Percentiles rank a stretch among this genome's conserved stretches.
Evolutionary conservation across 2,888 invertebrate species (phyloP).

Genomic region (Tiphia femorata): DNA sequence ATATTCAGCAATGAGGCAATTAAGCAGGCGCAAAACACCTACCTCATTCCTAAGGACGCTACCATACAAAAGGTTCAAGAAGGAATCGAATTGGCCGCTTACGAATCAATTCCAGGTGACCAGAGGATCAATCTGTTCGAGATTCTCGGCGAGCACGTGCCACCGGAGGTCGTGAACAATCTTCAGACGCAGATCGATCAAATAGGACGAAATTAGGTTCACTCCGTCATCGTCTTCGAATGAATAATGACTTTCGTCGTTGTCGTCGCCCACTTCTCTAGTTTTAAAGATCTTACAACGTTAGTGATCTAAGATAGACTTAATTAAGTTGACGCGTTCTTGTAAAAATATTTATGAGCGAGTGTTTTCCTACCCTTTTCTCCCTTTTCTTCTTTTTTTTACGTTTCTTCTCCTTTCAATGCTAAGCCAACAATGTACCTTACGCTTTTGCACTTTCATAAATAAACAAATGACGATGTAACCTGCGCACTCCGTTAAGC

Average conservation of each 20-base stretch:
- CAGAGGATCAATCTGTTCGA: conserved; percentile 87
- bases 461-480: conserved; percentile 44
- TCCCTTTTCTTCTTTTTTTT: conserved; percentile 26
- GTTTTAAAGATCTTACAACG: conserved; percentile 4
- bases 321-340: conserved; percentile 3
- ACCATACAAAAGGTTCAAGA: conserved; percentile 90
- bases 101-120: conserved; percentile 88
- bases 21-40: conserved; percentile 87
- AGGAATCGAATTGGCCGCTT: conserved; percentile 87
- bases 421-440: conserved; percentile 17
- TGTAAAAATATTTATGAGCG: conserved; percentile 48
- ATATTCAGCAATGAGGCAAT: conserved; percentile 89
- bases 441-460: conserved; percentile 39
- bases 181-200: conserved; percentile 88
- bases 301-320: not conserved
- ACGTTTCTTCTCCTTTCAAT: conserved; percentile 23
- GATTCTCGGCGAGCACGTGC: conserved; percentile 87
- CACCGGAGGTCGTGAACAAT: conserved; percentile 89
- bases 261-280: conserved; percentile 21
- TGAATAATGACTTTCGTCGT: too few species aligned
- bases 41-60: conserved; percentile 87
- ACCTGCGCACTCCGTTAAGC: not conserved
- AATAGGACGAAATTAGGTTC: conserved; percentile 77
- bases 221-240: conserved; percentile 7
- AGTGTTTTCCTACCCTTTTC: conserved; percentile 19